Conservation (phyloP, 1,140 invertebrate species). For the Hypothenemus hampei region DNA sequence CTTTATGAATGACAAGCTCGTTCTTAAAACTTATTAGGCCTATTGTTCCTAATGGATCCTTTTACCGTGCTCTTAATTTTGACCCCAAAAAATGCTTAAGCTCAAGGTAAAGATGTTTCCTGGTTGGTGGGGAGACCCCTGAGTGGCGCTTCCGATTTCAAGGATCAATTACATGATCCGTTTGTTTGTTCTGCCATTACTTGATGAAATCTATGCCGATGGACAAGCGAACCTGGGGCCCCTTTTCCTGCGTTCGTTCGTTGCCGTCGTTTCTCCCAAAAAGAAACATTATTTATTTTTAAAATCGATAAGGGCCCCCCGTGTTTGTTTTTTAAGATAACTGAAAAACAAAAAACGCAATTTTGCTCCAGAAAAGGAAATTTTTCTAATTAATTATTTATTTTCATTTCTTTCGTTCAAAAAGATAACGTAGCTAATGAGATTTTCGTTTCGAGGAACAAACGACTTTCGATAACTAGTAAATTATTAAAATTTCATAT, state of each 20-base stretch:
- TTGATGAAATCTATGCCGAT: conserved; percentile 35
- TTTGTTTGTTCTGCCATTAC: conserved; percentile 39
- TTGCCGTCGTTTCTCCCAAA: conserved; percentile 9
- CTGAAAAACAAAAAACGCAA: conserved; percentile 20
- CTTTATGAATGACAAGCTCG: too few relatives aligned
- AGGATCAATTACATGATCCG: conserved; percentile 33
- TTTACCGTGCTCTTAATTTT: conserved; percentile 19
- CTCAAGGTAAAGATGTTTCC: conserved; percentile 33
- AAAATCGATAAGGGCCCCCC: conserved; percentile 14
- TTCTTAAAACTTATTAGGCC: too few relatives aligned
- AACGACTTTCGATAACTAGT: too few relatives aligned
- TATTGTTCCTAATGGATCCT: conserved; percentile 15
- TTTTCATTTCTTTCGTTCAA: conserved; percentile 18
- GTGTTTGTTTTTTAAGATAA: conserved; percentile 16
- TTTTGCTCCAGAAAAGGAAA: conserved; percentile 5
- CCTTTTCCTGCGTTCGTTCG: conserved; percentile 1
- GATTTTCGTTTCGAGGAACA: too few relatives aligned
- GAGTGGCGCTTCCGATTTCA: conserved; percentile 34
- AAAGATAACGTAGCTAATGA: too few relatives aligned
- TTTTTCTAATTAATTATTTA: conserved; percentile 25
- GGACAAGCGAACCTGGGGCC: conserved; percentile 15
- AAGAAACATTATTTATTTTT: conserved; percentile 19
- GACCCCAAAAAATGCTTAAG: conserved; percentile 18
- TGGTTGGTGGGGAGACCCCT: too few relatives aligned
- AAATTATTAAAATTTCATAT: too few relatives aligned